Base-by-base conservation (phyloP, 2,797 vertebrate species). In the Acrossocheilus fasciatus region DNA sequence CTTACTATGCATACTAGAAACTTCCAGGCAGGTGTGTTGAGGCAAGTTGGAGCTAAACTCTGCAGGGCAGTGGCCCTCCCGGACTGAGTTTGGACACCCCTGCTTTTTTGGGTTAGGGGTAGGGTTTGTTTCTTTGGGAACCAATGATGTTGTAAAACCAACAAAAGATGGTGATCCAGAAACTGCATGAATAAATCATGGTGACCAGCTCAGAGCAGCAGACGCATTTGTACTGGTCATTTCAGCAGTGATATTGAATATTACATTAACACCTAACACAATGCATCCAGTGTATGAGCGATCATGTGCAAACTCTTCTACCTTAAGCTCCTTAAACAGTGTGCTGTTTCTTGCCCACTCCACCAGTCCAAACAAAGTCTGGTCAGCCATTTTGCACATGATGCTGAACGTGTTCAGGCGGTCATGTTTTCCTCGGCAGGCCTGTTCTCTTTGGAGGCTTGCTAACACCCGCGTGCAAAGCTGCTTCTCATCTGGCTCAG, bases 341-440 rank as follows among this genome's bases (percentile, higher is more conserved):
- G 88, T 9, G 12, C 95, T 94, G 90, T 95, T 96, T 88, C 96
- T 94, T 70, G 96, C 95, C 96, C 96, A 97, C 89, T 97, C 95
- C 89, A 97, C 96, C 11, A 97, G 92, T 9, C 95, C 93, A 77
- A 96, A 96, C 81, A 97, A 89, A 6, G 95, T 97, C 90, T 95
- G 96, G 90, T 97, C 96, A 0, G 95, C 95, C 94, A 97, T 96
- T 89, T 96, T 96, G 91, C 96, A 97, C 95, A 97, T 96, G 89
- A 96, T 95, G 88, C 95, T 96, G 89, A 97, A 97, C 2, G 96
- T 96, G 83, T 96, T 96, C 4, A 96, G 94, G 11, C 95, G 18
- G 89, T 96, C 96, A 5, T 96, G 96, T 86, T 96, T 96, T 43
- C 96, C 96, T 8, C 96, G 89, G 85, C 91, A 94, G 81, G 94